Conservation (phyloP, 2,888 invertebrate genomes). For the Papilio protenor region DNA sequence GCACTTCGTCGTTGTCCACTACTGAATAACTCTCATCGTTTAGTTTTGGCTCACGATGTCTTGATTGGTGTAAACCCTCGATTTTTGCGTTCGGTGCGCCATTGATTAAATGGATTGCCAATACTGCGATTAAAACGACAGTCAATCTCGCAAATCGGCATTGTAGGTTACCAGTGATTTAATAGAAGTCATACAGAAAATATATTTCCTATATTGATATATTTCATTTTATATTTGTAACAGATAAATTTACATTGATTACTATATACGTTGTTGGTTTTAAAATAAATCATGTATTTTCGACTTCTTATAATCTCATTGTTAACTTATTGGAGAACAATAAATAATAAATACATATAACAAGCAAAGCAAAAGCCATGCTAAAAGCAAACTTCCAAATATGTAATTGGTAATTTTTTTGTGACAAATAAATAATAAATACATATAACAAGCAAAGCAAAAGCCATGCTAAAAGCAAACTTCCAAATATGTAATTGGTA, state of each 20-base stretch:
- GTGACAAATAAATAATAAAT: too few relatives aligned
- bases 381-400: background rate
- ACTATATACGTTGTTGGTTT: background rate
- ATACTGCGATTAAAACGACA: constrained; percentile 55
- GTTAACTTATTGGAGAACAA: background rate
- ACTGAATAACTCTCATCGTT: constrained; percentile 50
- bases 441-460: background rate
- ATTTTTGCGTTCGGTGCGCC: constrained; percentile 62
- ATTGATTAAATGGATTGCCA: constrained; percentile 58
- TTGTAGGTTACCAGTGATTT: too few relatives aligned
- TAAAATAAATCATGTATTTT: background rate
- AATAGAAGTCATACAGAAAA: too few relatives aligned
- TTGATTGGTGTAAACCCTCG: background rate
- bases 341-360: background rate
- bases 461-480: background rate
- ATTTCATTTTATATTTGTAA: too few relatives aligned
- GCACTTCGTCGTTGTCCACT: constrained; percentile 49
- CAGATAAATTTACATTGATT: background rate
- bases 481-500: background rate
- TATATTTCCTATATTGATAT: too few relatives aligned
- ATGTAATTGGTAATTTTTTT: too few relatives aligned
- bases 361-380: background rate
- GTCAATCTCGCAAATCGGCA: constrained; percentile 53
- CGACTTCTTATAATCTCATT: background rate
- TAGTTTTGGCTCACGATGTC: constrained; percentile 51